Conservation (phyloP, 2,113 vertebrate species). For the Herpailurus yagouaroundi region DNA sequence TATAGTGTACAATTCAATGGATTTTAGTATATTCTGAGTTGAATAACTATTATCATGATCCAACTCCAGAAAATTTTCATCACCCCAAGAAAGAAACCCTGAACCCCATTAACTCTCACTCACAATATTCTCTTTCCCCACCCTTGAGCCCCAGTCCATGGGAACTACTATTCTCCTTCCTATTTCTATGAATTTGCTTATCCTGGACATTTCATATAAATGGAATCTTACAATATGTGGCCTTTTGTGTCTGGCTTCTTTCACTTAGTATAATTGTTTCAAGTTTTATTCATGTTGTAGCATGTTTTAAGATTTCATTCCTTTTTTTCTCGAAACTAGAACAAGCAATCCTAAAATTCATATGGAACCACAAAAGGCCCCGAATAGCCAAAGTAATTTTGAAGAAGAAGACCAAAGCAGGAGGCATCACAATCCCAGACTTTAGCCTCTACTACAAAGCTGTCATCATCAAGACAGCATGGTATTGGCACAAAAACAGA, state of each 20-base stretch:
- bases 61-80: neutral
- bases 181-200: neutral
- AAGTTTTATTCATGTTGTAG: neutral
- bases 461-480: too few species aligned
- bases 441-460: too few species aligned
- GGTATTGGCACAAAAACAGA: too few species aligned
- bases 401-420: too few species aligned
- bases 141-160: neutral
- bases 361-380: too few species aligned
- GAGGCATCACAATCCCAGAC: too few species aligned
- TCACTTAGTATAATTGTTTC: neutral
- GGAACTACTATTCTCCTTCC: neutral
- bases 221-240: neutral
- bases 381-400: too few species aligned
- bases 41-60: neutral
- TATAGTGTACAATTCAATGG: neutral
- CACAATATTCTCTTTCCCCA: neutral
- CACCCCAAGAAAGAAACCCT: neutral
- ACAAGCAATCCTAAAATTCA: too few species aligned
- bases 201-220: neutral
- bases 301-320: neutral
- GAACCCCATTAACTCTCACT: neutral
- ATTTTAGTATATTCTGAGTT: neutral
- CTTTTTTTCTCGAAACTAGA: too few species aligned
- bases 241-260: neutral